Percentiles rank a stretch among this genome's conserved stretches.
phyloP scores from a whole-genome alignment of 2,113 vertebrate species.

The Micronisus gabar region DNA sequence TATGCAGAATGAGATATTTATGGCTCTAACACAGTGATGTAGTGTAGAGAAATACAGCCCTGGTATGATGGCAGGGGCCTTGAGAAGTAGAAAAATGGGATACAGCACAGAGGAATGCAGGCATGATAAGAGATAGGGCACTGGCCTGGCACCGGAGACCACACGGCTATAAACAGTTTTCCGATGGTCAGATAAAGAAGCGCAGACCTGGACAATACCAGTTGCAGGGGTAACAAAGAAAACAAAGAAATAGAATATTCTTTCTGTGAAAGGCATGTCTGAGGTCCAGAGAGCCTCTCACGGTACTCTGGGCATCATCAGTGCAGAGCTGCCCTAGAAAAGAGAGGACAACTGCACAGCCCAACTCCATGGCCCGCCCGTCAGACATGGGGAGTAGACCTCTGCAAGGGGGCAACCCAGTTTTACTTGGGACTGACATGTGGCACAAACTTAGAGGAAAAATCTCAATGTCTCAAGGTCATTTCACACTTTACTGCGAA shows the following conservation, averaged over 20 bases:
- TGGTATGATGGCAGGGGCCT: neutral
- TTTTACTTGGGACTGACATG: neutral
- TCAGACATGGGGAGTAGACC: neutral
- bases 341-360: neutral
- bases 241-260: neutral
- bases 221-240: neutral
- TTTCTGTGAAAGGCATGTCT: neutral
- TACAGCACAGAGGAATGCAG: neutral
- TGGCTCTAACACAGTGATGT: neutral
- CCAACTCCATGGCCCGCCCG: neutral
- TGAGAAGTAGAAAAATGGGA: neutral
- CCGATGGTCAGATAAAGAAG: neutral
- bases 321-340: neutral
- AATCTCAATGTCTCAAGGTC: neutral
- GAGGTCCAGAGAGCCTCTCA: neutral
- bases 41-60: neutral
- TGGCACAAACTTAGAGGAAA: neutral
- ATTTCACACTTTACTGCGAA: neutral
- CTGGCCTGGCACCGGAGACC: neutral
- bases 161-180: neutral
- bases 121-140: neutral
- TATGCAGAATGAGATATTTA: neutral
- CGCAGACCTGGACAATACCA: neutral
- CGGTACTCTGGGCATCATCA: neutral
- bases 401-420: neutral